Percentiles rank a stretch among this genome's conserved stretches.
Evolutionary conservation across 2,797 vertebrate species (phyloP).

Genomic region (Eremophila alpestris): DNA sequence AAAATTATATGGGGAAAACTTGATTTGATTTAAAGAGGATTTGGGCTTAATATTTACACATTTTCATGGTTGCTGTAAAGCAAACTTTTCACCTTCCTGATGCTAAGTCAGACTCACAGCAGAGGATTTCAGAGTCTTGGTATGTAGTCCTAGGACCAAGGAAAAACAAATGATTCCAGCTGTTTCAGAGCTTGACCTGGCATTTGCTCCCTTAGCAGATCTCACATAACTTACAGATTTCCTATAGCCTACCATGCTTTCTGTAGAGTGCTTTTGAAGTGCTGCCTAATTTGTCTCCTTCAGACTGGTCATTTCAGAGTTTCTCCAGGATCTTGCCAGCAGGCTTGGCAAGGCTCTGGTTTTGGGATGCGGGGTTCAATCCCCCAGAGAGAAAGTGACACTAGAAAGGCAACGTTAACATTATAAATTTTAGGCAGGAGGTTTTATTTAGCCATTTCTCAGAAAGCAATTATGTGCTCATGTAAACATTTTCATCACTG

Average conservation of each 20-base stretch:
- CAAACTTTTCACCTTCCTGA: not conserved
- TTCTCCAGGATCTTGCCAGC: not conserved
- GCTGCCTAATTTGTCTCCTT: not conserved
- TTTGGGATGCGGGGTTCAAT: rapidly evolving
- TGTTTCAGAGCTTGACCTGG: not conserved
- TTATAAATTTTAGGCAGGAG: not conserved
- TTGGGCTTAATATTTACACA: not conserved
- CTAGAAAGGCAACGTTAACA: not conserved
- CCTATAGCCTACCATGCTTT: not conserved
- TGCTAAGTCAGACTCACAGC: not conserved
- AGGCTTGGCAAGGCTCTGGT: not conserved
- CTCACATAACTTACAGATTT: not conserved
- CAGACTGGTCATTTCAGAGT: not conserved
- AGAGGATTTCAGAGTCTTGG: not conserved
- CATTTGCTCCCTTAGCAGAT: not conserved
- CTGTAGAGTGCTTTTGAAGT: not conserved
- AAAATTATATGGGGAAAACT: not conserved
- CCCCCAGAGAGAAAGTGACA: not conserved
- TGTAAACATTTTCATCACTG: not conserved
- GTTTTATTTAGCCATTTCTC: not conserved
- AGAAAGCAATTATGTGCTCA: not conserved
- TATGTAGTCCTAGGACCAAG: not conserved
- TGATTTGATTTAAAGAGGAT: not conserved
- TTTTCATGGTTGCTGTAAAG: not conserved
- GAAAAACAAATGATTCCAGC: not conserved